These are phyloP conservation scores for Parazoanthus darwini DNA, from an alignment of 92 coral and sea anemone genomes.

Conservation along the genomic window DNA sequence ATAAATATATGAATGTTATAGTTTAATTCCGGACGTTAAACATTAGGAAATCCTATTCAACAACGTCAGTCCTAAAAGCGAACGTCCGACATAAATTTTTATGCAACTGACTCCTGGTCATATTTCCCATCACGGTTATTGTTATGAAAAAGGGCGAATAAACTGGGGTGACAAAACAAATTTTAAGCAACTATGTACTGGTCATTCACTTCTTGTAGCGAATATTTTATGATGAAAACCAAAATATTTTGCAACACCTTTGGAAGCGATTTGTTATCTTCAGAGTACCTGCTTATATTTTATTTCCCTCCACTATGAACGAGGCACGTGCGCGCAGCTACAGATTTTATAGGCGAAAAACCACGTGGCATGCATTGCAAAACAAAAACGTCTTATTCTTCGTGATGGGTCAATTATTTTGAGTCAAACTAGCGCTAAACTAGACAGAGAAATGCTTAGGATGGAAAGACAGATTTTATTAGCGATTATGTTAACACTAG, in stretches of 20 bases:
- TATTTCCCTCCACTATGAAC: background rate
- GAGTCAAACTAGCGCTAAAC: background rate
- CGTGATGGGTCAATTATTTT: background rate
- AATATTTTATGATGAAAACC: background rate
- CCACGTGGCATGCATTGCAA: conserved; percentile 26
- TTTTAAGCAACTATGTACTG: background rate
- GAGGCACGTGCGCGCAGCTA: background rate
- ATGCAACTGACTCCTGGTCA: too few relatives aligned
- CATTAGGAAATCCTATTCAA: too few relatives aligned
- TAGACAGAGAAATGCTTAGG: background rate
- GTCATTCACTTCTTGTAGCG: background rate
- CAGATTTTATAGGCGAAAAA: background rate
- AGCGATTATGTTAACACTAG: background rate
- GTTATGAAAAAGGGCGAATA: too few relatives aligned
- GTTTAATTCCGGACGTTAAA: too few relatives aligned
- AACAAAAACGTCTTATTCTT: background rate
- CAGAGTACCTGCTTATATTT: conserved; percentile 3
- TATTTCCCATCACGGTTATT: too few relatives aligned
- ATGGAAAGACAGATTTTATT: conserved; percentile 11
- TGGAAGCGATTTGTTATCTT: background rate
- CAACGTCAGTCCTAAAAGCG: too few relatives aligned
- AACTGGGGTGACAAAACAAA: background rate
- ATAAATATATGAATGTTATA: too few relatives aligned
- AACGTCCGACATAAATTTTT: too few relatives aligned
- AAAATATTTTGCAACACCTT: background rate